Base-by-base conservation (phyloP, 2,797 vertebrate genomes). In the Sarcophilus harrisii region DNA sequence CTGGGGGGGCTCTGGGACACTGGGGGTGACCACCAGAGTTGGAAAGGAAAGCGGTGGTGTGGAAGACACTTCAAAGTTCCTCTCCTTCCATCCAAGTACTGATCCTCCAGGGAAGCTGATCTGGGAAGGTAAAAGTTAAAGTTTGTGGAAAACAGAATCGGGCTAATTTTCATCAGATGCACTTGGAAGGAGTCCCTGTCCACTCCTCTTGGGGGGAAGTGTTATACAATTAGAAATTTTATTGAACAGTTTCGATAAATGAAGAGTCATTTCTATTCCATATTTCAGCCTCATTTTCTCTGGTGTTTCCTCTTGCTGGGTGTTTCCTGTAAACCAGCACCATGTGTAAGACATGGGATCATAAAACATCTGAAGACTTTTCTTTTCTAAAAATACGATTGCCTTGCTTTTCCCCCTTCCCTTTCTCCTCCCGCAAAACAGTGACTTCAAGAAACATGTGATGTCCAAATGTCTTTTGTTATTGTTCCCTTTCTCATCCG, bases 361-460 rank as follows among this genome's bases (percentile, higher is more conserved):
- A 87, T 87, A 49, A 87, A 87, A 87, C 73, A 87, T 87, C 73
- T 87, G 73, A 87, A 87, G 24, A 87, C 24, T 4, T 87, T 27
- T 49, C 73, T 87, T 87, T 87, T 87, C 73, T 87, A 87, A 87
- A 87, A 87, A 87, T 87, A 73, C 16, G n/a, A 81, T 81, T 87
- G 38, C 8, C n/a, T 87, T 87, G 38, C 24, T 81, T 45, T 38
- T 21, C n/a, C 18, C 38, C 24, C 21, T 10, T 59, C 73, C 62
- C 32, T 21, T 73, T 38, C 62, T 38, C 66, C 32, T 73, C 18
- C 66, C 38, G 45, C 18, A 81, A 49, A 87, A 87, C 9, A 87
- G 73, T 49, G 38, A 81, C 73, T 87, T 87, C 38, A 87, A 49
- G 38, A 49, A 45, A 87, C 73, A 87, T 87, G 73, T 87, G 73